Evolutionary conservation across 2,113 vertebrate genomes (phyloP), one percentile per base, ranked within the genome.

Genomic region (Carassius auratus): DNA sequence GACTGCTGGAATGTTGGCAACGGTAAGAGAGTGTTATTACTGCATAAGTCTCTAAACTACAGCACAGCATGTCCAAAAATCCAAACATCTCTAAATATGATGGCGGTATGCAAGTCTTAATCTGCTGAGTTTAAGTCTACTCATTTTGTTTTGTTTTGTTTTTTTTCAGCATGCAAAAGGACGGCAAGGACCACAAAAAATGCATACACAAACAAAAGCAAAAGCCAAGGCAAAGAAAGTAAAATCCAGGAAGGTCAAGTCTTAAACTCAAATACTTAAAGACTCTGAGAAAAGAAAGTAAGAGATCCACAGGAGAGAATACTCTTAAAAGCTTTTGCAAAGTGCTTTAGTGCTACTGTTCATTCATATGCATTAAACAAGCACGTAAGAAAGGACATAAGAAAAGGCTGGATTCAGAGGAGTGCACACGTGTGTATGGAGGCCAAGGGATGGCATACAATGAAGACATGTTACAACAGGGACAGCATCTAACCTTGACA

Each of bases 1-100:
- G 88, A 61, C 88, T 95, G 61, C 69, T 89, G 38, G 89, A 68
- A 57, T 96, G 95, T 90, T 95, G 93, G 93, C 90, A 90, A 0
- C 93, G 89, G 95, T 96, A 84, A 92, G 89, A 76, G 1, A 23
- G 10, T 48, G 3, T 30, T 48, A 62, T 17, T 4, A 6, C 1
- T 13, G 0, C 33, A 50, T 5, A 7, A 76, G 14, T 30, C 26
- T 33, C 19, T 71, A 71, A 21, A 42, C 68, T 42, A n/a, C 3
- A 59, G 19, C 61, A 55, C 21, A 69, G 17, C 13, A n/a, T 10
- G 19, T 45, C 38, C 2, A 81, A 71, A 48, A 36, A 52, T 61
- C 5, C 13, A 5, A 33, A 62, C 61, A 33, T 68, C 64, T 68
- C 64, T 23, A 62, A 77, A 77, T 38, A 21, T 30, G 6, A 33